Base-by-base conservation (phyloP, 1,140 invertebrate genomes). In the Oreohelix idahoensis region DNA sequence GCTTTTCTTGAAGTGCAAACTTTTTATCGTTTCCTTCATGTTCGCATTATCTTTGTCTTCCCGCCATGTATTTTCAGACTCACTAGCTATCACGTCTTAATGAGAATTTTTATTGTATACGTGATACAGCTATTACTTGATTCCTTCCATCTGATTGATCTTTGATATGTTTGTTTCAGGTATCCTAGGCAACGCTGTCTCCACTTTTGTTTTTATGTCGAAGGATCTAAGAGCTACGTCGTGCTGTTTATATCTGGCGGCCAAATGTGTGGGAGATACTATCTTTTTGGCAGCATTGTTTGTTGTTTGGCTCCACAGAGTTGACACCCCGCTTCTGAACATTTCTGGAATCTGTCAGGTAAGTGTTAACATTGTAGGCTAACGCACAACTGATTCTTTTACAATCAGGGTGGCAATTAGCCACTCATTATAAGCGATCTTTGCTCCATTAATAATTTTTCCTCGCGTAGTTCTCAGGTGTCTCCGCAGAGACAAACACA, bases 281-380 rank as follows among this genome's bases (percentile, higher is more conserved):
- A 85, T 85, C 13, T 89, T 89, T 45, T 84, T 89, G n/a, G 23
- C 81, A 0, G 79, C 84, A 17, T 78, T 89, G 2, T 84, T 89
- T 42, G 39, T 87, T 39, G 94, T 94, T 0, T 95, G 94, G 94
- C 79, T 94, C 17, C 93, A 94, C 23, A 91, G 90, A 0, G 75
- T 93, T 0, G 93, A 92, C 4, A 93, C 93, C 84, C 86, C 91
- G 5, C 36, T 92, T 0, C 86, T 90, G 42, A 89, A 87, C 63
- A 49, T 76, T 0, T 26, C 83, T 5, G 90, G 85, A 5, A 83
- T 88, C 2, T 93, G 92, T 84, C 77, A 79, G 77, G 77, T 79
- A 8, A 51, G 75, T 13, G 32, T 29, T 49, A 49, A 10, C 8
- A 49, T 8, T 49, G 45, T 17, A 49, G 8, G 17, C 17, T 49